Base-by-base conservation (phyloP, 2,888 invertebrate genomes). In the Zhuqinia jingwanae region DNA sequence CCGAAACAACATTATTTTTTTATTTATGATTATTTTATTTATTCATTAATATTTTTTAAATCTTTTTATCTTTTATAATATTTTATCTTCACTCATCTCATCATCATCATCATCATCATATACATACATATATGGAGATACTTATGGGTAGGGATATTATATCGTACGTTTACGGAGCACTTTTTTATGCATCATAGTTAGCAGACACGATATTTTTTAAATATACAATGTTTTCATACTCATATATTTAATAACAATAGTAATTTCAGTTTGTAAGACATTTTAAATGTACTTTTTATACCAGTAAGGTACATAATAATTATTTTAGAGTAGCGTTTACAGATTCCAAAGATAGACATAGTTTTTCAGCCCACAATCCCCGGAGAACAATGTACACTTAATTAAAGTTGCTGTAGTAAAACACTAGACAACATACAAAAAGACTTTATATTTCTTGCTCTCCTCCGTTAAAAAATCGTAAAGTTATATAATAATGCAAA, bases 271-370 rank as follows among this genome's bases (percentile, higher is more conserved):
- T 60, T 60, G 25, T 27, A 60, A 60, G 25, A 15, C 15, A 13
- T 60, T 13, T 6, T 25, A 58, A 58, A 25, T 60, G 15, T 60
- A 60, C 60, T 27, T 25, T 15, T 60, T 60, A 27, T 60, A 60
- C 60, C 60, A 60, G 60, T 60, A 15, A 60, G 60, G 60, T 60
- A 60, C 60, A 27, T 60, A 58, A 58, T 11, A 5, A 58, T 25
- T 25, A 27, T 11, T 36, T 36, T 53, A 13, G 58, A 2, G 22
- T 58, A 36, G 36, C 36, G 25, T 60, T 60, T 60, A 60, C 60
- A 60, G 27, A 22, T 58, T 10, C 20, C 25, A 11, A 8, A 27
- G 25, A 8, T 60, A 27, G 15, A 2, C 22, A 11, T 11, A 60
- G 2, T 25, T 25, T 27, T 58, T 25, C 25, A 60, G 27, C 11